A percentile compares a stretch with the other conserved stretches of the same genome.
Evolutionary conservation across 2,797 vertebrate genomes (phyloP).

Genomic region (Lacerta bilineata): DNA sequence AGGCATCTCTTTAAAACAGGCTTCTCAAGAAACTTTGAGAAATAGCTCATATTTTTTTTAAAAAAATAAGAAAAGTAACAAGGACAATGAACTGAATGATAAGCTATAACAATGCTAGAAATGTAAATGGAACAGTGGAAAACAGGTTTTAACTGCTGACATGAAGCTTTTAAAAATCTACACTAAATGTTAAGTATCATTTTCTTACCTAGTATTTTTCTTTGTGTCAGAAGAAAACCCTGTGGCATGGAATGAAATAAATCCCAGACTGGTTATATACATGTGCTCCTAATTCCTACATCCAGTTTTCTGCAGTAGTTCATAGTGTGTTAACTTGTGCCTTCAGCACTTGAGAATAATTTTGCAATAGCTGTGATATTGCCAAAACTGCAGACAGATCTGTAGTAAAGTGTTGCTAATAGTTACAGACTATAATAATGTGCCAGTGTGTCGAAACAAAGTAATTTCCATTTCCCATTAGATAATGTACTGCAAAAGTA

Average conservation of each 20-base stretch:
- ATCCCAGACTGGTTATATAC: background rate
- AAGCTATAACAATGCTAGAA: background rate
- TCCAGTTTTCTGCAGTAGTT: background rate
- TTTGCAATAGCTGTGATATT: constrained; percentile 7
- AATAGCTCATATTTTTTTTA: background rate
- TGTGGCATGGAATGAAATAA: background rate
- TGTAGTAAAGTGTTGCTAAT: background rate
- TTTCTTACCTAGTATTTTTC: background rate
- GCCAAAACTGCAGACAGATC: background rate
- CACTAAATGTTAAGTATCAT: background rate
- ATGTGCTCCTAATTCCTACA: background rate
- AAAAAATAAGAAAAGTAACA: background rate
- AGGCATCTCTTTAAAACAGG: background rate
- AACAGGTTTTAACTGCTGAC: background rate
- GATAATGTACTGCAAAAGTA: constrained; percentile 8
- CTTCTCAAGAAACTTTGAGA: background rate
- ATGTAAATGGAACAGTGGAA: background rate
- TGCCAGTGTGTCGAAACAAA: constrained; percentile 5
- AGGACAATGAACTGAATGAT: background rate
- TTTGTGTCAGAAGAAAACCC: background rate
- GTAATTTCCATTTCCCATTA: constrained; percentile 6
- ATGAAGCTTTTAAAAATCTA: background rate
- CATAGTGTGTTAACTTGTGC: background rate
- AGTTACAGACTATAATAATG: background rate
- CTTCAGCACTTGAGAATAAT: constrained; percentile 10